phyloP scores from a whole-genome alignment of 2,888 invertebrate species.

The Caprella mutica region DNA sequence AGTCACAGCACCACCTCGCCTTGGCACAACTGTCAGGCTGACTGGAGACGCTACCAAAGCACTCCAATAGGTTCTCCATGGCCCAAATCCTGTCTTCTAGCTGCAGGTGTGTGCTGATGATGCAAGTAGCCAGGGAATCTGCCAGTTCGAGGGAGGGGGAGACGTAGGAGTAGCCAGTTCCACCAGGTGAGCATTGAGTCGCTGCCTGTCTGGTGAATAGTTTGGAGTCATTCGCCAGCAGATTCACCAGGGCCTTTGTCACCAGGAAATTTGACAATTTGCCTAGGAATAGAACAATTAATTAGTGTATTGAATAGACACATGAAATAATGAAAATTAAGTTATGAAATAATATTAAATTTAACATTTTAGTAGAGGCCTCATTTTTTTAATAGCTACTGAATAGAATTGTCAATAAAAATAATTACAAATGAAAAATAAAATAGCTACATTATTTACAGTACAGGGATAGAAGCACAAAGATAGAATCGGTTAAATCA shows the following conservation, averaged over 20 bases:
- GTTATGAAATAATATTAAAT: no score
- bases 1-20: constrained; percentile 22
- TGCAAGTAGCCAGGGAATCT: constrained; percentile 51
- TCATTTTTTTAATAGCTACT: no score
- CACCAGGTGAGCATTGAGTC: constrained; percentile 24
- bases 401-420: no score
- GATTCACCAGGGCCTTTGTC: constrained; percentile 50
- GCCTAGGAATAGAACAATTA: no score
- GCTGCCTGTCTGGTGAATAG: background rate
- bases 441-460: no score
- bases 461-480: no score
- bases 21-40: background rate
- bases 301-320: no score
- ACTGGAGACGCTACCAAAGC: background rate
- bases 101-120: constrained; percentile 48
- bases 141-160: constrained; percentile 44
- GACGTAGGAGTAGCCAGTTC: constrained; percentile 37
- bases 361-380: no score
- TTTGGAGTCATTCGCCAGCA: constrained; percentile 40
- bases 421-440: no score
- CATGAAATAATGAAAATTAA: no score
- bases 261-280: constrained; percentile 50
- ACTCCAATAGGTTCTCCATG: constrained; percentile 48
- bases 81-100: constrained; percentile 51
- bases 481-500: no score